Conservation (phyloP, 2,797 vertebrate species). For the Peromyscus aztecus region DNA sequence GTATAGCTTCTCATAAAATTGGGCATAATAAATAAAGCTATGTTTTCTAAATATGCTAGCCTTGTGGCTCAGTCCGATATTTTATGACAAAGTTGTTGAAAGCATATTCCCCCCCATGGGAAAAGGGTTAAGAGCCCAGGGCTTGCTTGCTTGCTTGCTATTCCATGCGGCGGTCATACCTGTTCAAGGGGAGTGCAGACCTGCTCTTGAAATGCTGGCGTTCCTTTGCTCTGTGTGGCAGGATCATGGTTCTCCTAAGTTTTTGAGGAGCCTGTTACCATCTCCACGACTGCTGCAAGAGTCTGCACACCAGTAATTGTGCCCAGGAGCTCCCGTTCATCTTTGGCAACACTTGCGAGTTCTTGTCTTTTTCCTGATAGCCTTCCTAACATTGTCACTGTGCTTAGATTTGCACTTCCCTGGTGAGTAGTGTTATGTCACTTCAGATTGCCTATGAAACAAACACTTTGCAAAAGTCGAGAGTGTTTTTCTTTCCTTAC, state of each 20-base stretch:
- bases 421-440: background rate
- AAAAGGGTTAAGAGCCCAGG: background rate
- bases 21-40: background rate
- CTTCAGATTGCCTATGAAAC: slow-evolving; percentile 36
- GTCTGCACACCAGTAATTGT: background rate
- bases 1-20: background rate
- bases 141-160: background rate
- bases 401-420: background rate
- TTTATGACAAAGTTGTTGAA: background rate
- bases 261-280: background rate
- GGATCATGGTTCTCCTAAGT: too few species aligned
- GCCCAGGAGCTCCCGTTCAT: background rate
- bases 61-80: background rate
- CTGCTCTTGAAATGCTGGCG: background rate
- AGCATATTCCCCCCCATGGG: background rate
- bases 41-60: background rate
- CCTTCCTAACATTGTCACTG: background rate
- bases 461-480: slow-evolving; percentile 17
- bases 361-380: background rate
- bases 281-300: background rate
- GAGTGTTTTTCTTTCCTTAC: background rate
- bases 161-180: too few species aligned
- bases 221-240: background rate
- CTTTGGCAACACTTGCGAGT: background rate
- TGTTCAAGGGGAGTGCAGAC: background rate